Evolutionary conservation across 2,113 vertebrate species (phyloP), one percentile per base, ranked within the genome.

Genomic region (Misgurnus mizolepis): DNA sequence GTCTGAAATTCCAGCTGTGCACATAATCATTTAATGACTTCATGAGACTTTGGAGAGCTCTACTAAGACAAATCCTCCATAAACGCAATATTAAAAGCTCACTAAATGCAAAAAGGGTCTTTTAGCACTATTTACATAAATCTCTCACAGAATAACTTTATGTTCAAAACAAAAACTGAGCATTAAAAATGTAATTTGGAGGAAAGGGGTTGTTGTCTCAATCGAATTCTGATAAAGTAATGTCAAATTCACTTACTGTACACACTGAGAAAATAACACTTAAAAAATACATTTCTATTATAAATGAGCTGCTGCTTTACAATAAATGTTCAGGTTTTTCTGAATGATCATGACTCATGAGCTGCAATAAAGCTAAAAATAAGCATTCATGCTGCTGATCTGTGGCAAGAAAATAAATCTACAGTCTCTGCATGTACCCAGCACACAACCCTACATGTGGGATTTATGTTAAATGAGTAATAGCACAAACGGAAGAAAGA

Each of bases 391-490:
- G 22, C 58, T 7, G 7, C 40, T 12, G 11, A 73, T 62, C 18
- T 61, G 40, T 22, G 56, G 47, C 12, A 0, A 34, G 14, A 9
- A 47, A 10, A 75, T 47, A 75, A 34, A 34, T 62, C 4, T 49
- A 47, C 43, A 14, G 2, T 8, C n/a, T 6, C 55, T 18, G 55
- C 55, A 58, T 7, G 55, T 7, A 58, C 2, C 18, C 17, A 7
- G 7, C n/a, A n/a, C 17, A 58, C 55, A 58, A 18, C 4, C 50
- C 15, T 17, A 27, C 80, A 65, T 49, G 66, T 66, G 75, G 67
- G 58, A 64, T 45, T 64, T 47, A 78, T 78, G 69, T 73, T 61
- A 78, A 82, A 82, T 78, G 68, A 82, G 78, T 67, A 73, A 72
- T 14, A 49, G 68, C 22, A 40, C 60, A 61, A 55, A 77, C 40